phyloP scores from a whole-genome alignment of 2,888 invertebrate species.

The Ophraella communa region DNA sequence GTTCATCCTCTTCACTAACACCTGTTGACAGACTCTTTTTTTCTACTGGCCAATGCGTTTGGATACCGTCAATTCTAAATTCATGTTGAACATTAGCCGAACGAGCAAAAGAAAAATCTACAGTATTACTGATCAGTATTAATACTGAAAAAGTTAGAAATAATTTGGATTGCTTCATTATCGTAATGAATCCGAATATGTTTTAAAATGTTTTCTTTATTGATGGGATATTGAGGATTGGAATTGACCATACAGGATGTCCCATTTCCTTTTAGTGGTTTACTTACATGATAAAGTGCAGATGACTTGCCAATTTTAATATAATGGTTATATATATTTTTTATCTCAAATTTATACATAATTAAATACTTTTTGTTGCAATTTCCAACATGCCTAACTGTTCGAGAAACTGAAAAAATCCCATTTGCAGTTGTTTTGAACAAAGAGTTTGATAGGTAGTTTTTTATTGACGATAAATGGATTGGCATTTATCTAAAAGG shows the following conservation, averaged over 20 bases:
- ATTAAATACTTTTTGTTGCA: no score
- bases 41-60: slow-evolving; percentile 50
- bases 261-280: neutral
- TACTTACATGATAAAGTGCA: neutral
- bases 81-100: slow-evolving; percentile 32
- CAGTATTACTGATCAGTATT: neutral
- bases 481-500: no score
- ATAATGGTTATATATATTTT: no score
- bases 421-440: no score
- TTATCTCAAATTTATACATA: no score
- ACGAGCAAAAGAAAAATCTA: neutral
- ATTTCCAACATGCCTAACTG: no score
- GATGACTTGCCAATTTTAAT: neutral
- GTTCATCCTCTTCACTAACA: slow-evolving; percentile 41
- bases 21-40: slow-evolving; percentile 24
- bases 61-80: slow-evolving; percentile 51
- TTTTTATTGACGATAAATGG: no score
- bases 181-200: neutral
- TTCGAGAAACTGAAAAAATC: no score
- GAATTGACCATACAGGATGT: neutral
- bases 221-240: no score
- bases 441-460: no score
- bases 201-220: neutral
- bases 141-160: neutral
- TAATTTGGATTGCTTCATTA: neutral